These are phyloP conservation scores for Zoanthus solanderi DNA, from an alignment of 92 coral and sea anemone species.

Conservation along the genomic window DNA sequence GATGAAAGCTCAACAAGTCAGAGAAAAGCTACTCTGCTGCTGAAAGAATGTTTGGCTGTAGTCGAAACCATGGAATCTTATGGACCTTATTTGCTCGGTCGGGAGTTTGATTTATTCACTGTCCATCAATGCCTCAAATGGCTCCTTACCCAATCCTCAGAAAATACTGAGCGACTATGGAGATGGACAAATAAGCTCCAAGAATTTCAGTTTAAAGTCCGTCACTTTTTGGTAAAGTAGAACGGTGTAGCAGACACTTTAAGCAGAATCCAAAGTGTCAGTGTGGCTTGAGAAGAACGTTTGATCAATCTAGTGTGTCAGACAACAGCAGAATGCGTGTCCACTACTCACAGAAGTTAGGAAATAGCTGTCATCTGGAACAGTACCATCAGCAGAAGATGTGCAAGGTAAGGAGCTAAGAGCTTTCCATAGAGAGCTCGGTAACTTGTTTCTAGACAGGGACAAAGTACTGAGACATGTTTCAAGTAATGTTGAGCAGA, in stretches of 20 bases:
- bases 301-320: not conserved
- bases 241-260: conserved; percentile 60
- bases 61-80: conserved; percentile 49
- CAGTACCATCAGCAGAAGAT: not conserved
- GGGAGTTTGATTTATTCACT: conserved; percentile 29
- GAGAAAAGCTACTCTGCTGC: no score
- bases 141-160: conserved; percentile 18
- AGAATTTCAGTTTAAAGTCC: conserved; percentile 59
- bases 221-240: conserved; percentile 46
- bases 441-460: not conserved
- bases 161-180: conserved; percentile 58
- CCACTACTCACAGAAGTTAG: no score
- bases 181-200: conserved; percentile 56
- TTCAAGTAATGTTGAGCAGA: not conserved
- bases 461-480: not conserved
- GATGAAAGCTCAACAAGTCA: conserved; percentile 9
- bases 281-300: not conserved
- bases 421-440: not conserved
- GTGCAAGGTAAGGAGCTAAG: not conserved
- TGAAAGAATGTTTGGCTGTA: conserved; percentile 43
- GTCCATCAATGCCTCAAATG: not conserved
- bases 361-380: no score
- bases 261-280: conserved; percentile 47
- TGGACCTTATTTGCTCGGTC: no score
- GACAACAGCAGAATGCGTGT: not conserved